Conservation (phyloP, 2,797 vertebrate genomes). For the Gobio occitaniae region DNA sequence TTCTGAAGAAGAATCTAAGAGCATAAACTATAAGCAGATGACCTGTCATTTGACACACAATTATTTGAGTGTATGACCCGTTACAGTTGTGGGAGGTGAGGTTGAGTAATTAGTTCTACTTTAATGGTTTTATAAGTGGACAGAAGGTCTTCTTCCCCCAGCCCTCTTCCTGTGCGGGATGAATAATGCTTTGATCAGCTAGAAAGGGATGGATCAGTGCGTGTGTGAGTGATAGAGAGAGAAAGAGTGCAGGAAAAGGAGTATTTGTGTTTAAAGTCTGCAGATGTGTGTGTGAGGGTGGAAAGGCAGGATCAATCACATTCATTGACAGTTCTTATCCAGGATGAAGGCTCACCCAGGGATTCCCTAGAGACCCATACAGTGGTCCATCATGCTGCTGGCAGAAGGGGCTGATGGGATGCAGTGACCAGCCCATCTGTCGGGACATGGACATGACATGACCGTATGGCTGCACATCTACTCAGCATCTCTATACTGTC, state of each 20-base stretch:
- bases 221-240: slow-evolving; percentile 37
- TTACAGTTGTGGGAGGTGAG: slow-evolving; percentile 48
- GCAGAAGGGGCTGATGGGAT: slow-evolving; percentile 47
- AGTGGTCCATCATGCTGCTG: slow-evolving; percentile 55
- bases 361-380: slow-evolving; percentile 63
- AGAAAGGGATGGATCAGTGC: slow-evolving; percentile 64
- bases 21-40: background rate
- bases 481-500: slow-evolving; percentile 18
- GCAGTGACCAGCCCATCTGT: slow-evolving; percentile 36
- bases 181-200: slow-evolving; percentile 59
- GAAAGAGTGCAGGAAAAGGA: slow-evolving; percentile 3
- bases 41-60: slow-evolving; percentile 8
- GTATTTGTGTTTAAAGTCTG: slow-evolving; percentile 11
- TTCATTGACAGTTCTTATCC: slow-evolving; percentile 67
- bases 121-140: slow-evolving; percentile 55
- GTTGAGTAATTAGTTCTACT: slow-evolving; percentile 53
- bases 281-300: slow-evolving; percentile 64
- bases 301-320: slow-evolving; percentile 74
- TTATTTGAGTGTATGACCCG: slow-evolving; percentile 20
- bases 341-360: slow-evolving; percentile 54
- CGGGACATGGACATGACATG: background rate
- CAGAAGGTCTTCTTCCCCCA: slow-evolving; percentile 44
- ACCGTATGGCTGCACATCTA: slow-evolving; percentile 42
- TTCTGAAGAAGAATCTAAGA: background rate
- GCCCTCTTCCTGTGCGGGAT: slow-evolving; percentile 54